These are phyloP conservation scores for Taphrorychus bicolor DNA, from an alignment of 2,888 invertebrate genomes.

Conservation along the genomic window DNA sequence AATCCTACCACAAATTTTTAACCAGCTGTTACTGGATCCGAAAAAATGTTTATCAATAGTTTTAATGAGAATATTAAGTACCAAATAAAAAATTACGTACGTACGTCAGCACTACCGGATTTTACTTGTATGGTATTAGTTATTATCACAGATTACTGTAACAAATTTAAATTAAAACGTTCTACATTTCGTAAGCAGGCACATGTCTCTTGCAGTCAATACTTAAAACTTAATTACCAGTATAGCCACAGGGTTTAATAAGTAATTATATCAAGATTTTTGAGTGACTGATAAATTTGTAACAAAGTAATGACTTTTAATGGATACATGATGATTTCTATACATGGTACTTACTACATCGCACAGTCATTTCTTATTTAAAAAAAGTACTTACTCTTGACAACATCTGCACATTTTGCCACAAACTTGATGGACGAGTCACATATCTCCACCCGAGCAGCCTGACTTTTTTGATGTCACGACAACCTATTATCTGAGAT, in stretches of 20 bases:
- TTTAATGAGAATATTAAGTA: too few relatives aligned
- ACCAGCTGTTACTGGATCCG: too few relatives aligned
- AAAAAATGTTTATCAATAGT: too few relatives aligned
- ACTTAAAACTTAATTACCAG: not conserved
- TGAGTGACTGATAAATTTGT: too few relatives aligned
- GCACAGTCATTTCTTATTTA: too few relatives aligned
- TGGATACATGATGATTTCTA: too few relatives aligned
- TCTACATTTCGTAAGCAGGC: not conserved
- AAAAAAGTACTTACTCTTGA: slow-evolving; percentile 64
- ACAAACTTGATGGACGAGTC: not conserved
- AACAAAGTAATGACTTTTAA: too few relatives aligned
- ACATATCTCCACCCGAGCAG: not conserved
- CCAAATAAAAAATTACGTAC: too few relatives aligned
- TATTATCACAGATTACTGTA: not conserved
- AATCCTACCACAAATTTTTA: too few relatives aligned
- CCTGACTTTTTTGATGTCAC: not conserved
- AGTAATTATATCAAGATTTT: too few relatives aligned
- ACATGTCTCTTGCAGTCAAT: not conserved
- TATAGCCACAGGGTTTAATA: not conserved
- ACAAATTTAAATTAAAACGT: not conserved
- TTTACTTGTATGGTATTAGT: not conserved
- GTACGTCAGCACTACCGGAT: too few relatives aligned
- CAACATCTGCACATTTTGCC: slow-evolving; percentile 64
- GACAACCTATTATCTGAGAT: slow-evolving; percentile 3
- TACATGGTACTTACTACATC: too few relatives aligned